Conservation (phyloP, 2,797 vertebrate genomes). For the Melanotaenia nigrans region DNA sequence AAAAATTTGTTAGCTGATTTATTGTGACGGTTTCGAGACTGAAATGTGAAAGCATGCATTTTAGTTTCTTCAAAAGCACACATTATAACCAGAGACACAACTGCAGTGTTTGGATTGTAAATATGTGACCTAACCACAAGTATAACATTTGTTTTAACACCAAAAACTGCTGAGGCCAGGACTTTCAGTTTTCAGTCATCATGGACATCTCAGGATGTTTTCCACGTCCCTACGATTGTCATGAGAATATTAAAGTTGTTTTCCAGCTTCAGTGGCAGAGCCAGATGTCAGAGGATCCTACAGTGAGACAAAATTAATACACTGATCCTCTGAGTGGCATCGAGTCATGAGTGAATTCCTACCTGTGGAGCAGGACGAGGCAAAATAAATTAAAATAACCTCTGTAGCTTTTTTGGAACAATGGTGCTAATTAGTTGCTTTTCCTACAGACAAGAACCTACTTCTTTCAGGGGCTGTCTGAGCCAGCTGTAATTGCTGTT, state of each 20-base stretch:
- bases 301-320: conserved; percentile 88
- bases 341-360: conserved; percentile 74
- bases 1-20: conserved; percentile 15
- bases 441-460: conserved; percentile 85
- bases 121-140: conserved; percentile 62
- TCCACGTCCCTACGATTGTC: conserved; percentile 91
- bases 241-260: conserved; percentile 94
- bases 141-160: conserved; percentile 82
- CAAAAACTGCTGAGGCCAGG: conserved; percentile 83
- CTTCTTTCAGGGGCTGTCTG: conserved; percentile 89
- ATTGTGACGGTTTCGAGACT: conserved; percentile 6
- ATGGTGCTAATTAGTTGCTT: conserved; percentile 89
- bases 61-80: conserved; percentile 11
- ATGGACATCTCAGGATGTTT: conserved; percentile 91
- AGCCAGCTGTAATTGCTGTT: conserved; percentile 91
- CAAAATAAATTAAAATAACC: conserved; percentile 70
- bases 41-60: neutral
- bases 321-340: conserved; percentile 81
- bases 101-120: conserved; percentile 20
- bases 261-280: conserved; percentile 90
- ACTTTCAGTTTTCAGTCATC: conserved; percentile 84
- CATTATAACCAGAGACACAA: conserved; percentile 17
- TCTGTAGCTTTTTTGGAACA: conserved; percentile 79
- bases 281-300: conserved; percentile 92
- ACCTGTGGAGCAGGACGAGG: conserved; percentile 73